Percentiles rank a stretch among this genome's conserved stretches.
phyloP scores from a whole-genome alignment of 64 coral and sea anemone genomes.

The Acropora yongei region DNA sequence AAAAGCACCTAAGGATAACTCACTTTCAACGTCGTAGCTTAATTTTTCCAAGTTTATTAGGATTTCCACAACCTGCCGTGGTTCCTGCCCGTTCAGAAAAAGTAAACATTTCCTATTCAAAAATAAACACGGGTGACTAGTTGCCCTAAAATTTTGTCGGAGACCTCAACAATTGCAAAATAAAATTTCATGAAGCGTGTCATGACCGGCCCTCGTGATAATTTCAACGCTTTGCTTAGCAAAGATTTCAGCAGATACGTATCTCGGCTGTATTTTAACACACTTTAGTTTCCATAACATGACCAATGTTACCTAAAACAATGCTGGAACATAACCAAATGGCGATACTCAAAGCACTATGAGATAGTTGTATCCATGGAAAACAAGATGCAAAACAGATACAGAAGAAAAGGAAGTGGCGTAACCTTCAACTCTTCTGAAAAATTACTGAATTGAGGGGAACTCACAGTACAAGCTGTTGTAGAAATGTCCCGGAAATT shows the following conservation, averaged over 20 bases:
- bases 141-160: background rate
- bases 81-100: background rate
- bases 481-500: conserved; percentile 1
- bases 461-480: background rate
- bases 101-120: conserved; percentile 19
- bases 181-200: conserved; percentile 28
- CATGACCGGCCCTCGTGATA: conserved; percentile 3
- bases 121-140: conserved; percentile 24
- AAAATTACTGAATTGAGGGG: background rate
- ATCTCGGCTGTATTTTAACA: background rate
- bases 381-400: conserved; percentile 9
- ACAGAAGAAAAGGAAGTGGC: background rate
- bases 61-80: background rate
- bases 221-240: conserved; percentile 9
- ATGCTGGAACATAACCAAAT: conserved; percentile 76
- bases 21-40: background rate
- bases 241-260: conserved; percentile 12
- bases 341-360: background rate
- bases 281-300: background rate
- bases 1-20: background rate
- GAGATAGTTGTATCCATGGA: conserved; percentile 28
- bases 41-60: background rate
- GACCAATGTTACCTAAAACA: conserved; percentile 32
- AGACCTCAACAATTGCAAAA: conserved; percentile 9
- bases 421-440: background rate